phyloP scores from a whole-genome alignment of 1,140 invertebrate species.

The Ceratosolen fusciceps region DNA sequence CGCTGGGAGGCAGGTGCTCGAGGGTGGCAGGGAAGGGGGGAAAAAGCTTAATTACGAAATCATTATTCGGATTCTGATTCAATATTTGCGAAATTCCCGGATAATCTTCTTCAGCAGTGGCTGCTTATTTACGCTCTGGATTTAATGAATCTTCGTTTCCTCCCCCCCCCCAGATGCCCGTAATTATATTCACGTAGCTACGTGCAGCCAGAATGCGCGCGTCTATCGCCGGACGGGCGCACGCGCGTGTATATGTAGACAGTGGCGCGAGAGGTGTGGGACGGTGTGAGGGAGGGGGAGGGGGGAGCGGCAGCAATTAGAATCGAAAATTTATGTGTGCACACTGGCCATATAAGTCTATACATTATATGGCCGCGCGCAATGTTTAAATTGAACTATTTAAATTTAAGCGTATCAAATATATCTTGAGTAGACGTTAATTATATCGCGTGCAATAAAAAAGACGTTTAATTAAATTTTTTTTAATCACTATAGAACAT shows the following conservation, averaged over 20 bases:
- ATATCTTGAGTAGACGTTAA: conserved; percentile 17
- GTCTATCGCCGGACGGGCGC: no score
- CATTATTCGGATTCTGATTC: conserved; percentile 25
- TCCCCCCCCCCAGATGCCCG: conserved; percentile 20
- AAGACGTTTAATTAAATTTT: conserved; percentile 29
- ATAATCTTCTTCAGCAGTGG: not conserved
- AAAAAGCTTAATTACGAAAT: not conserved
- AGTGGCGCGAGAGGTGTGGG: no score
- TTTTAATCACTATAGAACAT: conserved; percentile 15
- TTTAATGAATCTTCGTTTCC: conserved; percentile 20
- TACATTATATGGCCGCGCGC: conserved; percentile 6
- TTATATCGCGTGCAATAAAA: conserved; percentile 13
- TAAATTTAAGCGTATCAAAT: conserved; percentile 23
- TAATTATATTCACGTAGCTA: conserved; percentile 18
- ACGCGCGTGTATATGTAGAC: not conserved
- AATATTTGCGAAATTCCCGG: conserved; percentile 33
- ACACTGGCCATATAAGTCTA: not conserved
- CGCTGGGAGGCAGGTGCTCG: no score
- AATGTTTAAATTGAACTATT: conserved; percentile 13
- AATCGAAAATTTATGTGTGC: conserved; percentile 23
- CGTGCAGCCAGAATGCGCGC: no score
- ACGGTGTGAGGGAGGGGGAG: no score
- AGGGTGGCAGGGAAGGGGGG: not conserved
- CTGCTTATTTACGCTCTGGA: conserved; percentile 15
- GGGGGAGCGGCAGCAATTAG: not conserved